A percentile compares a stretch with the other conserved stretches of the same genome.
These are phyloP conservation scores for Hylaea fasciaria DNA, from an alignment of 2,888 invertebrate species.

Conservation along the genomic window DNA sequence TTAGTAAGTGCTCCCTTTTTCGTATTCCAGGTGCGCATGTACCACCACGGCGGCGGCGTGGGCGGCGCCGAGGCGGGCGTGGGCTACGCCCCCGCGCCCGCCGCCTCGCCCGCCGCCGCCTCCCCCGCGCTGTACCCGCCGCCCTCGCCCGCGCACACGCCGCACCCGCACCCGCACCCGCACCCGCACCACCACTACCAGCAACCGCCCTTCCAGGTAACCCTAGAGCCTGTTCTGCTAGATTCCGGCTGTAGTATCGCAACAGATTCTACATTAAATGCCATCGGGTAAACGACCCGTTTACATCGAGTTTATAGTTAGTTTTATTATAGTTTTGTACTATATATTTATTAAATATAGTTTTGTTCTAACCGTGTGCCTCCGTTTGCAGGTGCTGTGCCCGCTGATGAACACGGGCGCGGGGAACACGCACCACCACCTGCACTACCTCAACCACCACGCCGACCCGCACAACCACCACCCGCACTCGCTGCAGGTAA, in stretches of 20 bases:
- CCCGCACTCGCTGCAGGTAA: constrained; percentile 42
- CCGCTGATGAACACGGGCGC: constrained; percentile 69
- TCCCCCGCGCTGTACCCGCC: constrained; percentile 80
- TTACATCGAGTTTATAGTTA: no score
- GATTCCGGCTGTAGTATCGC: no score
- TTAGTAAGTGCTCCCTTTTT: no score
- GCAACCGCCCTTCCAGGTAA: constrained; percentile 78
- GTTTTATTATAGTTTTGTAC: no score
- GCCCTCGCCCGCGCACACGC: constrained; percentile 80
- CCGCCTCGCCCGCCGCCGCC: constrained; percentile 75
- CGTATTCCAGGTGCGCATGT: constrained; percentile 89
- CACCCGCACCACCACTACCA: constrained; percentile 73
- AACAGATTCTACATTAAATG: no score
- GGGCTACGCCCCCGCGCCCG: constrained; percentile 65
- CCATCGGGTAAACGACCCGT: no score
- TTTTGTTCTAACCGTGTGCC: not conserved
- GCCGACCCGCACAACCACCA: constrained; percentile 37
- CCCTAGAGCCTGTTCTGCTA: no score
- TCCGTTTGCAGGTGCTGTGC: constrained; percentile 67
- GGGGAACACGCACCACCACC: constrained; percentile 76
- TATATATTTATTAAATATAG: no score
- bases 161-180: constrained; percentile 71
- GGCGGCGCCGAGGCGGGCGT: constrained; percentile 48
- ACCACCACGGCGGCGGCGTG: constrained; percentile 69
- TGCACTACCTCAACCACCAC: constrained; percentile 79